phyloP scores from a whole-genome alignment of 2,797 vertebrate genomes.

The Typhlichthys subterraneus region DNA sequence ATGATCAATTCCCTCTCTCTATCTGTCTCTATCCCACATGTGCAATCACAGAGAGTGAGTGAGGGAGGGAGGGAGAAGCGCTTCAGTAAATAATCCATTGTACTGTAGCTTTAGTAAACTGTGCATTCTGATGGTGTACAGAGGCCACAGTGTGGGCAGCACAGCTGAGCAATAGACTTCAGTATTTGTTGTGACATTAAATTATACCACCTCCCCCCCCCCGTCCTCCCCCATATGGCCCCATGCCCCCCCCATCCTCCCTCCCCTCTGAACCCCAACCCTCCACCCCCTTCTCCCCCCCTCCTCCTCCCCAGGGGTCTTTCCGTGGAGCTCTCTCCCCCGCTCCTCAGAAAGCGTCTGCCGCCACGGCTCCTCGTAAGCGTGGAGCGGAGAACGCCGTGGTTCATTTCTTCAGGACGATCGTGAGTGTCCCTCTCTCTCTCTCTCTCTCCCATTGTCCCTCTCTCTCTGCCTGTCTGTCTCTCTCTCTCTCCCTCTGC shows the following conservation, averaged over 20 bases:
- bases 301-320: slow-evolving; percentile 67
- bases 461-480: background rate
- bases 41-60: no score
- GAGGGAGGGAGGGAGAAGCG: no score
- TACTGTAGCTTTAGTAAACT: no score
- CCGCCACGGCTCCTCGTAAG: slow-evolving; percentile 84
- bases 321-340: slow-evolving; percentile 83
- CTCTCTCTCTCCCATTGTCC: slow-evolving; percentile 29
- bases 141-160: no score
- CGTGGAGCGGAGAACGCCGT: slow-evolving; percentile 90
- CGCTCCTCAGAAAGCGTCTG: slow-evolving; percentile 87
- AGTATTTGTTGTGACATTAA: background rate
- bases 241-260: background rate
- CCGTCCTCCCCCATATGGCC: background rate
- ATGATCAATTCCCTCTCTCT: background rate
- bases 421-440: slow-evolving; percentile 82
- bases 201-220: background rate
- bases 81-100: no score
- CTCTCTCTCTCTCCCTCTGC: background rate
- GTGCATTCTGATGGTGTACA: no score
- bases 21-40: background rate
- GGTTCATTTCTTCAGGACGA: slow-evolving; percentile 96
- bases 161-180: background rate
- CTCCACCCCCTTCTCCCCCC: background rate
- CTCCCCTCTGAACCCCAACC: slow-evolving; percentile 2